A percentile compares a stretch with the other conserved stretches of the same genome.
These are phyloP conservation scores for Calliscelio sp. DNA, from an alignment of 2,888 invertebrate species.

Conservation along the genomic window DNA sequence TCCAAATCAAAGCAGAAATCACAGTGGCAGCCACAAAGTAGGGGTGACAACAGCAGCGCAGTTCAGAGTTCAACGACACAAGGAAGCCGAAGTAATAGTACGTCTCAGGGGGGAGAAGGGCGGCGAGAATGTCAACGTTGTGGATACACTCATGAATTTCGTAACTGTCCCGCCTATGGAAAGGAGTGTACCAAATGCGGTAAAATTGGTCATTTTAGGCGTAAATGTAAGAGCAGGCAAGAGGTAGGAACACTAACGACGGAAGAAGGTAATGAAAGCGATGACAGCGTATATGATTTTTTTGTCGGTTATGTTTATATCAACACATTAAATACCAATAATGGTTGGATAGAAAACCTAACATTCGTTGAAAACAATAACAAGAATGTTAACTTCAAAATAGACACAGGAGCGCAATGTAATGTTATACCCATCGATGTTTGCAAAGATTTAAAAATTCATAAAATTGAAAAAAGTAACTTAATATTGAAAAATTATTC, in stretches of 20 bases:
- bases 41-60: no score
- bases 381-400: slow-evolving; percentile 37
- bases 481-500: slow-evolving; percentile 13
- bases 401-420: slow-evolving; percentile 52
- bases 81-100: not conserved
- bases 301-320: not conserved
- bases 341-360: not conserved
- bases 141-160: not conserved
- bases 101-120: no score
- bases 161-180: slow-evolving; percentile 63
- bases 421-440: slow-evolving; percentile 32
- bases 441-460: slow-evolving; percentile 16
- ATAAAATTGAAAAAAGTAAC: slow-evolving; percentile 26
- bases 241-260: not conserved
- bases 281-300: not conserved
- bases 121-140: not conserved
- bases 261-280: not conserved
- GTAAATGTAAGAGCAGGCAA: not conserved
- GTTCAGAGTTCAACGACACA: no score
- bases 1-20: not conserved
- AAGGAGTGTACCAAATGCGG: slow-evolving; percentile 57
- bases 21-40: not conserved
- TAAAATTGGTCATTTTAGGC: slow-evolving; percentile 28
- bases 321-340: not conserved
- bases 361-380: not conserved